Base-by-base conservation (phyloP, 2,888 invertebrate genomes). In the Aelia acuminata region DNA sequence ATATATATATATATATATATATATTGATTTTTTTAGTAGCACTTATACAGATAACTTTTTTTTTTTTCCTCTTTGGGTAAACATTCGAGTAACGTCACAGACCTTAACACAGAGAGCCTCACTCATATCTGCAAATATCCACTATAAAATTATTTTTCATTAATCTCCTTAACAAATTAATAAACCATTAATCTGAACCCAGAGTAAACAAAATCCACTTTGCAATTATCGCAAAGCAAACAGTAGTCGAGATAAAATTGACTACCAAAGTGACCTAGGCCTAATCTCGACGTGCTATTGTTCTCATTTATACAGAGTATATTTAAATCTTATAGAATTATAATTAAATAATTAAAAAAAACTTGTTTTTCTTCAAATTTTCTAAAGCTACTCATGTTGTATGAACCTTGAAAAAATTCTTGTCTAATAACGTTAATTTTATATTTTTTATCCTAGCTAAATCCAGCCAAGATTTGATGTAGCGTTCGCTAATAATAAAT, bases 161-260 rank as follows among this genome's bases (percentile, higher is more conserved):
- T 84, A 84, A 84, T 84, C 84, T 50, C 48, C 26, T 84, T 50
- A 22, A 49, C 84, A 84, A 48, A 84, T 84, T 84, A 84, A 84
- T 84, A 84, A 84, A 84, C 84, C 84, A 84, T 84, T 84, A 84
- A 84, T 84, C 84, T 84, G 84, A 84, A 47, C 49, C 84, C 49
- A 18, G 50, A 3, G 35, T 15, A 84, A 84, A 84, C 49, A 84
- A 48, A 50, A 49, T 1, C 39, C 48, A 48, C 49, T 48, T 26
- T 31, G 47, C 31, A 84, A 48, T 84, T 50, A 84, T 84, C 84
- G 31, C 84, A 49, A 35, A 1, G 15, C 20, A 80, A 80, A 80
- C 43, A 80, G 63, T 5, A 43, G 43, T 39, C n/a, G 80, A 15
- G 80, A 80, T 47, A 47, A 47, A 43, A 43, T 10, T 13, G 80